Percentiles rank a stretch among this genome's conserved stretches.
These are phyloP conservation scores for Sebastolobus altivelis DNA, from an alignment of 2,797 vertebrate species.

Conservation along the genomic window DNA sequence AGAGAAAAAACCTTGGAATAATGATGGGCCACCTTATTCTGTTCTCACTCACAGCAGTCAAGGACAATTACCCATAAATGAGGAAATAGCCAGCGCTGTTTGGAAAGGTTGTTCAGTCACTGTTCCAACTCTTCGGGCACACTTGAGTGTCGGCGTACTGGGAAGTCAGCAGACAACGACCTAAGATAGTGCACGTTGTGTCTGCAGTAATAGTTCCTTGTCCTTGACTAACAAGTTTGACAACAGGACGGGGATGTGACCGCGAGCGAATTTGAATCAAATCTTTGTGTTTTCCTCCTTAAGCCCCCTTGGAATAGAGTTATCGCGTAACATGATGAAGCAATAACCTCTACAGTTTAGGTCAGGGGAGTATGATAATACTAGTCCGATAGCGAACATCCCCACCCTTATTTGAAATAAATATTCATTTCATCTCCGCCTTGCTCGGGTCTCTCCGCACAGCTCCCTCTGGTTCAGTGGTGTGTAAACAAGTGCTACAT, in stretches of 20 bases:
- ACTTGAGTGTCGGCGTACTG: slow-evolving; percentile 43
- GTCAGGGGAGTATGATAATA: slow-evolving; percentile 78
- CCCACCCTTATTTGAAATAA: slow-evolving; percentile 77
- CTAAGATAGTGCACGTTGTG: slow-evolving; percentile 34
- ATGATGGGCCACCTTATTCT: slow-evolving; percentile 54
- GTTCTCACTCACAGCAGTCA: slow-evolving; percentile 48
- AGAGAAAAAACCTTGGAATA: slow-evolving; percentile 54
- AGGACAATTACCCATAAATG: slow-evolving; percentile 69
- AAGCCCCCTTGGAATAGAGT: slow-evolving; percentile 69
- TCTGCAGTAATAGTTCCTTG: slow-evolving; percentile 59
- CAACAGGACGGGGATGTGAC: slow-evolving; percentile 61
- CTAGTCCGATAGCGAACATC: slow-evolving; percentile 67
- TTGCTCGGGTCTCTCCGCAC: slow-evolving; percentile 60
- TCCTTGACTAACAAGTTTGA: slow-evolving; percentile 78
- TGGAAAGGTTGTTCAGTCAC: slow-evolving; percentile 55
- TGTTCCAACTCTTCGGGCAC: slow-evolving; percentile 37
- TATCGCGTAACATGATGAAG: slow-evolving; percentile 76
- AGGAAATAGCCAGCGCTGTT: slow-evolving; percentile 51
- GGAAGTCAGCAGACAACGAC: slow-evolving; percentile 48
- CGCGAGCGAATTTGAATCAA: slow-evolving; percentile 64
- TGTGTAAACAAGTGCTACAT: slow-evolving; percentile 83
- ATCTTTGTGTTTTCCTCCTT: slow-evolving; percentile 46
- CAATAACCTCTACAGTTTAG: slow-evolving; percentile 81
- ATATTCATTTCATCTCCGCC: slow-evolving; percentile 82
- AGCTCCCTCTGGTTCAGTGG: slow-evolving; percentile 72